Evolutionary conservation across 2,113 vertebrate species (phyloP).

Genomic region (Hucho hucho): DNA sequence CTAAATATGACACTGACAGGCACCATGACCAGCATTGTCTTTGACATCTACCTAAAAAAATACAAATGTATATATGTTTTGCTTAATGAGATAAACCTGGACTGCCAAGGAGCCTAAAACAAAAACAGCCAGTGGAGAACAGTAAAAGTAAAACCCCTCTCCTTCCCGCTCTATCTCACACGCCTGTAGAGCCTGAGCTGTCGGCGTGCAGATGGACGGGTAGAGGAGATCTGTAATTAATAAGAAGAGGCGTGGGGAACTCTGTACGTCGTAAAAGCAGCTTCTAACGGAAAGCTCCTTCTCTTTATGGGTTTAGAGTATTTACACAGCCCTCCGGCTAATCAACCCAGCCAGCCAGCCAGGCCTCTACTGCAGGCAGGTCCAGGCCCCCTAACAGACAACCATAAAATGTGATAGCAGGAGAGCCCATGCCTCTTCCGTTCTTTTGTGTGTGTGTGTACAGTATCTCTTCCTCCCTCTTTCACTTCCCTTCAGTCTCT

Average conservation of each 20-base stretch:
- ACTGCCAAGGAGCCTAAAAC: background rate
- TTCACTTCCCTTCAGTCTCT: too few relatives aligned
- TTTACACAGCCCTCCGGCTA: constrained; percentile 18
- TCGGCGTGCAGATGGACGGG: background rate
- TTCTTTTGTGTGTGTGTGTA: constrained; percentile 15
- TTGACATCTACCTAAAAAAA: background rate
- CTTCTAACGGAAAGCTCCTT: background rate
- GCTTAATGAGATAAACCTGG: background rate
- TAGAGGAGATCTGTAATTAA: background rate
- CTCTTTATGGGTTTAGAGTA: constrained; percentile 20
- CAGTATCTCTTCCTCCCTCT: too few relatives aligned
- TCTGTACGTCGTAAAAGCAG: constrained; percentile 16
- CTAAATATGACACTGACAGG: background rate
- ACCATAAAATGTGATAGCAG: background rate
- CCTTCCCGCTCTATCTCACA: background rate
- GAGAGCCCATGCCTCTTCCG: background rate
- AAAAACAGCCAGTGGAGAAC: background rate
- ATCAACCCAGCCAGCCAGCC: background rate
- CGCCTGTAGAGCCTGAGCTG: background rate
- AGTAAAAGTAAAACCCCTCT: background rate
- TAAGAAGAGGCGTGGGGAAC: background rate
- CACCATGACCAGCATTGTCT: background rate
- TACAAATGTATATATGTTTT: too few relatives aligned
- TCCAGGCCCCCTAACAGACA: background rate
- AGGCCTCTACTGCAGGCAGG: background rate